Evolutionary conservation across 1,140 invertebrate species (phyloP).

Genomic region (Ylistrum balloti): DNA sequence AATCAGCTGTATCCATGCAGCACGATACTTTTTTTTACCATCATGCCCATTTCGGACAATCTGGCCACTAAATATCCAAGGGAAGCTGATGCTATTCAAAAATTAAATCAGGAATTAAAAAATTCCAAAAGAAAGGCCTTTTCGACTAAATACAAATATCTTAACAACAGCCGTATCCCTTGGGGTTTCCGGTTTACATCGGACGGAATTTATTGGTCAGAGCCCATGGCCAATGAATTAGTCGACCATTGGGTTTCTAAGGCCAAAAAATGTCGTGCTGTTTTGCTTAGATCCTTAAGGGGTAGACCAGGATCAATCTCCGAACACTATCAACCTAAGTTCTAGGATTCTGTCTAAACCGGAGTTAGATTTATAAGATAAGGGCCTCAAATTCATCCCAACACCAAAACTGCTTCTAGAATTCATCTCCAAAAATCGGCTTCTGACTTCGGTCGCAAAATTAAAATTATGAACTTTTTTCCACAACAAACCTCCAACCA

Average conservation of each 20-base stretch:
- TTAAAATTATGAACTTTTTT: background rate
- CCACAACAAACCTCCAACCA: background rate
- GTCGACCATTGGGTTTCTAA: background rate
- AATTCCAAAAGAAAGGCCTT: background rate
- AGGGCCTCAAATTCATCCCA: background rate
- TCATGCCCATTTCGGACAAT: background rate
- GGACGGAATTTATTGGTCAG: background rate
- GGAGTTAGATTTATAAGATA: background rate
- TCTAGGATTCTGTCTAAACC: background rate
- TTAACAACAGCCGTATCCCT: background rate
- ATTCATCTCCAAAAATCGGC: background rate
- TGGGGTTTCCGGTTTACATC: background rate
- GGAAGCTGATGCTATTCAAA: background rate
- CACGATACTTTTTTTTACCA: conserved; percentile 16
- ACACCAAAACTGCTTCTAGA: background rate
- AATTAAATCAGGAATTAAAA: too few relatives aligned
- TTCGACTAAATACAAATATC: too few relatives aligned
- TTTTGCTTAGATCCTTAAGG: too few relatives aligned
- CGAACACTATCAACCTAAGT: too few relatives aligned
- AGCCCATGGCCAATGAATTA: background rate
- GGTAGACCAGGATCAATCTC: too few relatives aligned
- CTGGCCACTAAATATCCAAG: background rate
- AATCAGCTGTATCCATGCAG: background rate
- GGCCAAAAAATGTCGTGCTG: background rate
- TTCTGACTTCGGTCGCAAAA: background rate